These are phyloP conservation scores for Grus americana DNA, from an alignment of 2,113 vertebrate species.

Conservation along the genomic window DNA sequence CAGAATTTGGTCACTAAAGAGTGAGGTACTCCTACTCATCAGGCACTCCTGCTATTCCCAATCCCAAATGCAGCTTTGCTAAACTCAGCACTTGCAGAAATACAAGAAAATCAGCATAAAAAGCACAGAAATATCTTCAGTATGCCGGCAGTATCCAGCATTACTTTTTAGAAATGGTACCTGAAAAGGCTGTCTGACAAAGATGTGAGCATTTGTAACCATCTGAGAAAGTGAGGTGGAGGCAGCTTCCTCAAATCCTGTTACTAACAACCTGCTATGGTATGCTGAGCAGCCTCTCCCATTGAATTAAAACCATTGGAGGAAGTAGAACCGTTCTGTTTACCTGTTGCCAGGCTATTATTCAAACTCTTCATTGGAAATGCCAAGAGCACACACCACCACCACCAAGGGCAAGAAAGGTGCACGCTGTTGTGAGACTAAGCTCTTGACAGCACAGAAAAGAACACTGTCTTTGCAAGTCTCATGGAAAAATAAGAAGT, in stretches of 20 bases:
- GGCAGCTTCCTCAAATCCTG: background rate
- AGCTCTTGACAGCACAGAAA: background rate
- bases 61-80: background rate
- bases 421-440: rapidly evolving
- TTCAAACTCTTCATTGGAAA: background rate
- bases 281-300: background rate
- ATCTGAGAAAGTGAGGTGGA: background rate
- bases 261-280: background rate
- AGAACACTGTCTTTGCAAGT: background rate
- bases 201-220: background rate
- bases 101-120: background rate
- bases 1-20: background rate
- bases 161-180: background rate
- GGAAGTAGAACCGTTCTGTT: background rate
- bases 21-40: background rate
- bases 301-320: background rate
- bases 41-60: background rate
- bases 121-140: background rate
- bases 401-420: rapidly evolving
- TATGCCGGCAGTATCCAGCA: background rate
- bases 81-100: background rate
- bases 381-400: background rate
- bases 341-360: background rate
- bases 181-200: background rate
- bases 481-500: background rate